These are phyloP conservation scores for Pachyuromys duprasi DNA, from an alignment of 2,797 vertebrate species.

Conservation along the genomic window DNA sequence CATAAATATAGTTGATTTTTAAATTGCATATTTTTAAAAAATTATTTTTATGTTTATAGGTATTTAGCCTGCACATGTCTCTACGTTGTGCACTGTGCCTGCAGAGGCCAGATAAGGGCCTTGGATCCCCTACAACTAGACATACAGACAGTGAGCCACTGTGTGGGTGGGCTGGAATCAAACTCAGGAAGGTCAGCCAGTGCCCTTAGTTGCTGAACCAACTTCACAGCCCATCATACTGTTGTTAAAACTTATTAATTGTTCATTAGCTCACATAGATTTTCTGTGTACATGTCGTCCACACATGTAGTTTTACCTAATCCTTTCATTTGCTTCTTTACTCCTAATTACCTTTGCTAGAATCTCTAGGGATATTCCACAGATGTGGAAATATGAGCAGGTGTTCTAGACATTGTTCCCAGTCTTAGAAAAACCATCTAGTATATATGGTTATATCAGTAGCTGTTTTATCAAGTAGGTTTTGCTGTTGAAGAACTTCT, in stretches of 20 bases:
- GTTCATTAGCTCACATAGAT: not conserved
- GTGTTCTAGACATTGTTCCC: not conserved
- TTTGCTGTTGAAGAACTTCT: slow-evolving; percentile 10
- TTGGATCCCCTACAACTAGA: not conserved
- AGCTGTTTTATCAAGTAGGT: not conserved
- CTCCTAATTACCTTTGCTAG: not conserved
- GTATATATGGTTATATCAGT: not conserved
- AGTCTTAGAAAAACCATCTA: not conserved
- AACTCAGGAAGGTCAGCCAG: not conserved
- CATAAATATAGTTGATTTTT: not conserved
- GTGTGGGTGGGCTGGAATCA: not conserved
- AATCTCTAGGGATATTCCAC: not conserved
- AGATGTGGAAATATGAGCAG: not conserved
- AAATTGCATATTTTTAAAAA: not conserved
- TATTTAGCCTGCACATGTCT: not conserved
- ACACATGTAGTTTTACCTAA: not conserved
- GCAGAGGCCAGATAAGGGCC: not conserved
- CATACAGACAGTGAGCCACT: not conserved
- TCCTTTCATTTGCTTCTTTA: not conserved
- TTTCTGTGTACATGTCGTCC: not conserved
- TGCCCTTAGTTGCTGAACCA: not conserved
- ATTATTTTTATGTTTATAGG: not conserved
- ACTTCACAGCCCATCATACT: no score
- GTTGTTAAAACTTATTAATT: not conserved
- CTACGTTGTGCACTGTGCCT: not conserved